A percentile compares a stretch with the other conserved stretches of the same genome.
phyloP scores from a whole-genome alignment of 2,113 vertebrate species.

The Maccullochella peelii region DNA sequence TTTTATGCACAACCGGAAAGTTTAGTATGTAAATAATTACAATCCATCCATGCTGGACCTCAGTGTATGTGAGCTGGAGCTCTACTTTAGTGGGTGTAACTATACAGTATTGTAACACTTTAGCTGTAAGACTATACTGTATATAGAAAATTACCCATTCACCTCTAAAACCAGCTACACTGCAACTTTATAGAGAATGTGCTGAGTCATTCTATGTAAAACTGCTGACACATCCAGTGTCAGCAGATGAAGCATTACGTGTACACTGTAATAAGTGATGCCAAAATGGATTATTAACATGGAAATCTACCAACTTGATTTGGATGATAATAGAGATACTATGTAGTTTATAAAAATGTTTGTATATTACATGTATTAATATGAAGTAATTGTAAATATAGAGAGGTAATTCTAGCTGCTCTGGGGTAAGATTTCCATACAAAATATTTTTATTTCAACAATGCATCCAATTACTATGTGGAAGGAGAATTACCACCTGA shows the following conservation, averaged over 20 bases:
- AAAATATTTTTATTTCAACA: too few relatives aligned
- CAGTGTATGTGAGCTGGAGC: not conserved
- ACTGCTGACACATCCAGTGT: not conserved
- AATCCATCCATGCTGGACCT: not conserved
- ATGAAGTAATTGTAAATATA: too few relatives aligned
- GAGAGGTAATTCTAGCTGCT: too few relatives aligned
- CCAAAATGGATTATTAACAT: not conserved
- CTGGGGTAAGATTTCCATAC: too few relatives aligned
- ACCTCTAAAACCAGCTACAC: constrained; percentile 10
- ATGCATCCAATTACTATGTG: not conserved
- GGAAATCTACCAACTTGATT: not conserved
- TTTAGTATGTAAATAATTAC: not conserved
- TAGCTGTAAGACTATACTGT: not conserved
- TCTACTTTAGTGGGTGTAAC: not conserved
- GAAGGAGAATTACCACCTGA: not conserved
- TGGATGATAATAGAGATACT: not conserved
- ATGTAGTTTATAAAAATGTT: too few relatives aligned
- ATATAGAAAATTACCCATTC: not conserved
- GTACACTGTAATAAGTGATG: not conserved
- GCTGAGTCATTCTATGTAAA: not conserved
- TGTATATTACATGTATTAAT: too few relatives aligned
- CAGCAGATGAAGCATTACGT: not conserved
- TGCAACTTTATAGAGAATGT: constrained; percentile 1
- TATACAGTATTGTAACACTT: not conserved
- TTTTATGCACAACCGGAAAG: not conserved